Percentiles rank a stretch among this genome's conserved stretches.
Conservation (phyloP, 2,888 invertebrate species). For the Odiellus spinosus region DNA sequence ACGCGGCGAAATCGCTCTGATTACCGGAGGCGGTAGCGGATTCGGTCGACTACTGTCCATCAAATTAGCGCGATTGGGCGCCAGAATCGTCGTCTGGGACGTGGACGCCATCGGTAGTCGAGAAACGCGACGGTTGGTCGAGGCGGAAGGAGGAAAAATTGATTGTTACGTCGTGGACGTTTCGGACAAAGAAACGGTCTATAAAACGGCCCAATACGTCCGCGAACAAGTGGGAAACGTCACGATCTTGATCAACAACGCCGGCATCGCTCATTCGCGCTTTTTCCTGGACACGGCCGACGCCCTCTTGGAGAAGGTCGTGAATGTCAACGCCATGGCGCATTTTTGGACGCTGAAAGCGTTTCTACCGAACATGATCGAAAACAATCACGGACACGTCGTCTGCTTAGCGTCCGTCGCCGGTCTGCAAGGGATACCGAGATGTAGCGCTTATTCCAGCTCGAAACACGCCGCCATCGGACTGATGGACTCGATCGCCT, state of each 20-base stretch:
- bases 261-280: conserved; percentile 71
- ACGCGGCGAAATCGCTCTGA: conserved; percentile 56
- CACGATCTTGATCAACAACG: conserved; percentile 75
- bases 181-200: conserved; percentile 60
- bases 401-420: conserved; percentile 84
- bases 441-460: conserved; percentile 43
- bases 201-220: conserved; percentile 53
- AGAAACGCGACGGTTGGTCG: conserved; percentile 58
- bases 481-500: neutral
- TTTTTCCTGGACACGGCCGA: conserved; percentile 67
- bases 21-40: conserved; percentile 79
- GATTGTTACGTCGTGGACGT: conserved; percentile 67
- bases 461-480: neutral
- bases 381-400: conserved; percentile 70
- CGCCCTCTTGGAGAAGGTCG: conserved; percentile 35
- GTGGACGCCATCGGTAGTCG: conserved; percentile 54
- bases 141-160: conserved; percentile 48
- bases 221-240: conserved; percentile 63
- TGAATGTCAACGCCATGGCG: neutral
- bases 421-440: conserved; percentile 57
- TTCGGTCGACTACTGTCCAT: conserved; percentile 59
- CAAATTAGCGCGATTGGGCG: conserved; percentile 55
- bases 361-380: conserved; percentile 78
- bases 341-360: conserved; percentile 41
- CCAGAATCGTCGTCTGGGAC: conserved; percentile 73